A percentile compares a stretch with the other conserved stretches of the same genome.
phyloP scores from a whole-genome alignment of 2,797 vertebrate species.

The Graptemys geographica region DNA sequence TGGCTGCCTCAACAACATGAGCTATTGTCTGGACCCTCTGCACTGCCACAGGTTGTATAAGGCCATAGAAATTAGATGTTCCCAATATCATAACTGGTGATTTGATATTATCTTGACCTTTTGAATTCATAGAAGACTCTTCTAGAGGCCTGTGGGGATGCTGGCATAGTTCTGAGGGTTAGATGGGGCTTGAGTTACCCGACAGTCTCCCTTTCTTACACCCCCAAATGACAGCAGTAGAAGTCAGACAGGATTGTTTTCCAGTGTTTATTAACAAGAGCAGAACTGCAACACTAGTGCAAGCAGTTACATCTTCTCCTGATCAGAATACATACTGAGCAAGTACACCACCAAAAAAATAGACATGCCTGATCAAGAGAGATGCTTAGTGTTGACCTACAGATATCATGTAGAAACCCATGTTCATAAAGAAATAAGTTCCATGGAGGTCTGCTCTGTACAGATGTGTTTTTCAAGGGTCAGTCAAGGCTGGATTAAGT shows the following conservation, averaged over 20 bases:
- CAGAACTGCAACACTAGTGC: slow-evolving; percentile 12
- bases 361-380: neutral
- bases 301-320: slow-evolving; percentile 14
- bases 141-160: neutral
- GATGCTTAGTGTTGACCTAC: neutral
- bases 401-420: neutral
- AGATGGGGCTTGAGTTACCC: neutral
- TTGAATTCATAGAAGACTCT: neutral
- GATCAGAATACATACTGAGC: neutral
- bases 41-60: neutral
- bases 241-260: neutral
- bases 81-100: no score
- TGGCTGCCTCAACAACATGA: no score
- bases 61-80: neutral
- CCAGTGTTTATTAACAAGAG: slow-evolving; percentile 61
- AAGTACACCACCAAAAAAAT: neutral
- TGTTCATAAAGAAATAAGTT: neutral
- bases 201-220: neutral
- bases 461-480: neutral
- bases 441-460: neutral
- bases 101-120: neutral
- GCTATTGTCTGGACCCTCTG: neutral
- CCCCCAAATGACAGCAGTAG: neutral
- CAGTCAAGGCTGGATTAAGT: neutral
- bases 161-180: neutral